These are phyloP conservation scores for Oceanodroma tethys DNA, from an alignment of 2,113 vertebrate genomes.

Conservation along the genomic window DNA sequence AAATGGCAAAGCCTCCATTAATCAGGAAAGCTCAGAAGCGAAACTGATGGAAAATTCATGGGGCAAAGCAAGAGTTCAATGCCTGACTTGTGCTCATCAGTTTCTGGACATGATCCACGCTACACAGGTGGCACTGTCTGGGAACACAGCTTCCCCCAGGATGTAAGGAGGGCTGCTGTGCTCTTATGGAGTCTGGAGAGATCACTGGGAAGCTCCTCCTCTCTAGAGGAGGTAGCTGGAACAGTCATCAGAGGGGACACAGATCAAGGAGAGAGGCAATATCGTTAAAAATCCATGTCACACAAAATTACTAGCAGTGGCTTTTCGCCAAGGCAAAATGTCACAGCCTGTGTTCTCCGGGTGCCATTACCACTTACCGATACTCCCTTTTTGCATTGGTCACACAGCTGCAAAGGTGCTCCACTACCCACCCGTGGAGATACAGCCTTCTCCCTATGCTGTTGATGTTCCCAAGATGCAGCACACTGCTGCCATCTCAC, in stretches of 20 bases:
- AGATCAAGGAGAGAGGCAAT: conserved; percentile 1
- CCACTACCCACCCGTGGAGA: neutral
- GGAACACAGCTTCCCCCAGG: neutral
- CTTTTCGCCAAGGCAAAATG: conserved; percentile 5
- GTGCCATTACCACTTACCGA: neutral
- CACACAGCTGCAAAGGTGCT: neutral
- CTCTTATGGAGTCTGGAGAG: neutral
- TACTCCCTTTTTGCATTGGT: neutral
- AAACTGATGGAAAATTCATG: conserved; percentile 53
- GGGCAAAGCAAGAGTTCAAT: conserved; percentile 46
- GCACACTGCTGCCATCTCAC: conserved; percentile 22
- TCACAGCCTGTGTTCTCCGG: neutral
- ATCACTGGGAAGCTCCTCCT: conserved; percentile 1
- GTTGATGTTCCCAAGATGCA: neutral
- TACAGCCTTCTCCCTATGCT: neutral
- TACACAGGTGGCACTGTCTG: neutral
- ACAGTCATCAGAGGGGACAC: neutral
- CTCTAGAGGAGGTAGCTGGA: neutral
- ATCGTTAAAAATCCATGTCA: neutral
- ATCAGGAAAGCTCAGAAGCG: conserved; percentile 46
- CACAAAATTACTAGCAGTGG: neutral
- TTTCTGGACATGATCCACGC: neutral
- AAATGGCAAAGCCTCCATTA: conserved; percentile 44
- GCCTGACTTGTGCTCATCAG: conserved; percentile 35
- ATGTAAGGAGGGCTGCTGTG: neutral